A percentile compares a stretch with the other conserved stretches of the same genome.
These are phyloP conservation scores for Drosophila picticornis DNA, from an alignment of 2,888 invertebrate species.

Conservation along the genomic window DNA sequence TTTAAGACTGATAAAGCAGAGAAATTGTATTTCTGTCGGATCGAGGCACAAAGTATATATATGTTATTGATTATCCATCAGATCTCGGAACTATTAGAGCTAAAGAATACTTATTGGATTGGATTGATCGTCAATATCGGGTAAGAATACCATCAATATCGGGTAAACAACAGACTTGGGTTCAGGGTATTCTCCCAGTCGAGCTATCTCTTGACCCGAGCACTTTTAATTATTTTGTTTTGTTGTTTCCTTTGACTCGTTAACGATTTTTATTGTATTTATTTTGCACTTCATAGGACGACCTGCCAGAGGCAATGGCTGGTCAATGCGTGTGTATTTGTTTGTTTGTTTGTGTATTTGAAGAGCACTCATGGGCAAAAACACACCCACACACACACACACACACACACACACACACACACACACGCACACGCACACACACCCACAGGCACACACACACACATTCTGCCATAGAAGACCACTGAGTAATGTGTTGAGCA, in stretches of 20 bases:
- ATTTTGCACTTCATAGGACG: constrained; percentile 61
- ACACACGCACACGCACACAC: neutral
- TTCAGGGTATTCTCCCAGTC: neutral
- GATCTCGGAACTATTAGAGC: neutral
- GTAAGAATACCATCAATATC: neutral
- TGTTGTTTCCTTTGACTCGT: constrained; percentile 25
- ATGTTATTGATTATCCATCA: neutral
- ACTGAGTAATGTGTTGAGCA: constrained; percentile 32
- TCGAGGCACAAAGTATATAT: neutral
- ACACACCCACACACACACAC: neutral
- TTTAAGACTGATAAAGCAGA: neutral
- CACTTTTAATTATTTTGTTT: neutral
- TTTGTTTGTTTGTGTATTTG: constrained; percentile 23
- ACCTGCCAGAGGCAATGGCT: constrained; percentile 29
- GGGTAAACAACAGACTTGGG: neutral
- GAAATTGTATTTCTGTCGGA: neutral
- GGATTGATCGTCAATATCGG: too few species aligned
- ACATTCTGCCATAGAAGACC: neutral
- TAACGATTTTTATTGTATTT: constrained; percentile 66
- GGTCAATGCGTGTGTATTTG: constrained; percentile 21
- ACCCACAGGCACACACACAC: neutral
- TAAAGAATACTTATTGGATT: neutral
- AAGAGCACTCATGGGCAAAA: constrained; percentile 45
- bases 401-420: neutral
- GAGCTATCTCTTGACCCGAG: neutral